Conservation (phyloP, 2,888 invertebrate species). For the Chalcosyrphus nemorum region DNA sequence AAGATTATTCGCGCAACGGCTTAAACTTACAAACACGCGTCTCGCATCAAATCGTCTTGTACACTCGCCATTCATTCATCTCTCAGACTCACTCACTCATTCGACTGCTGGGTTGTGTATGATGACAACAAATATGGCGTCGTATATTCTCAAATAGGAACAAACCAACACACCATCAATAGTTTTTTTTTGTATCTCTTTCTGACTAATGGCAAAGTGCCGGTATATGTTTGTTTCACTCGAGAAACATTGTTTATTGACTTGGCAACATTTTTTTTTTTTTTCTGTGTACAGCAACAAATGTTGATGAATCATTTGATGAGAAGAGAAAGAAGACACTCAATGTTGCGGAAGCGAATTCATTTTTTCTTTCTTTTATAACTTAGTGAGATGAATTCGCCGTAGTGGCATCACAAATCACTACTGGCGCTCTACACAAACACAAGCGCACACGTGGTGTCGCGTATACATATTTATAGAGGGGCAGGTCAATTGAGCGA, state of each 20-base stretch:
- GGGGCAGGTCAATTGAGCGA: constrained; percentile 74
- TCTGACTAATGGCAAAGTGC: constrained; percentile 36
- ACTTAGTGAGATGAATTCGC: constrained; percentile 56
- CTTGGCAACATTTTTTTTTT: constrained; percentile 51
- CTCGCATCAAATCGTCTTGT: constrained; percentile 58
- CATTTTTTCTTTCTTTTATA: not conserved
- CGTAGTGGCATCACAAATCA: constrained; percentile 49
- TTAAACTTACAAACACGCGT: constrained; percentile 65
- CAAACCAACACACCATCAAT: constrained; percentile 67
- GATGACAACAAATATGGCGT: constrained; percentile 77
- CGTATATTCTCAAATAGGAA: constrained; percentile 74
- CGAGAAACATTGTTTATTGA: constrained; percentile 36
- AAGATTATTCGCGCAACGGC: constrained; percentile 32
- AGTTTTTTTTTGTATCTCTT: constrained; percentile 23
- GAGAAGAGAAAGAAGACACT: constrained; percentile 19
- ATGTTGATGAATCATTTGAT: constrained; percentile 33
- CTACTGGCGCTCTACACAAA: constrained; percentile 48
- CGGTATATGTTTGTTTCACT: not conserved
- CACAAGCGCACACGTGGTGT: constrained; percentile 3
- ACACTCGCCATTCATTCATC: constrained; percentile 58
- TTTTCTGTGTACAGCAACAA: constrained; percentile 41
- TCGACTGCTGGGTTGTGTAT: too few relatives aligned
- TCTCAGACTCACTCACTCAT: constrained; percentile 61
- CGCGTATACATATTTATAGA: constrained; percentile 62
- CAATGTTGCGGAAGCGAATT: constrained; percentile 53